Evolutionary conservation across 64 coral and sea anemone genomes (phyloP).

Genomic region (Pocillopora verrucosa): DNA sequence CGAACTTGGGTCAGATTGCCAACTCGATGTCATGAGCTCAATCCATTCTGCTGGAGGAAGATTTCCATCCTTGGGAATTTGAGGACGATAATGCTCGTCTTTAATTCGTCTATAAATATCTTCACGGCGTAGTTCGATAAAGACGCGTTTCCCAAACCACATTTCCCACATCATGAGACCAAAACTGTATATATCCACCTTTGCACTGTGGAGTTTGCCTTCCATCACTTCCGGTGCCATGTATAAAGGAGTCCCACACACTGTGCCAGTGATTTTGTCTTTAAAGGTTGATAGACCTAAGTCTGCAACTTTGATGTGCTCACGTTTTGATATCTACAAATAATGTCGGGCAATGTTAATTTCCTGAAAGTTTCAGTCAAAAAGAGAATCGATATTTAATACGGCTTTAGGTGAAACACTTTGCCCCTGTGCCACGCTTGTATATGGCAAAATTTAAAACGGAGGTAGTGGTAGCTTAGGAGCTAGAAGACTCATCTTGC

Average conservation of each 20-base stretch:
- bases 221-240: not conserved
- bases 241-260: not conserved
- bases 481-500: no score
- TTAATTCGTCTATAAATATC: not conserved
- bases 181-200: not conserved
- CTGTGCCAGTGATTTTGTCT: not conserved
- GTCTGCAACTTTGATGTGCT: not conserved
- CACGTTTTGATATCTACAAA: not conserved
- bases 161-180: not conserved
- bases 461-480: no score
- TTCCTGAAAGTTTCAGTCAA: no score
- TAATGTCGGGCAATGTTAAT: not conserved
- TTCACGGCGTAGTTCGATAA: not conserved
- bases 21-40: not conserved
- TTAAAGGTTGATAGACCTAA: not conserved
- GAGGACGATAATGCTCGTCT: not conserved
- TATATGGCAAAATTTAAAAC: no score
- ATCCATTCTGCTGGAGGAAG: not conserved
- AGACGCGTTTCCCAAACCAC: not conserved
- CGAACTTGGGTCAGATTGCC: not conserved
- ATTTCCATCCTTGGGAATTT: not conserved
- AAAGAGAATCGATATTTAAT: no score
- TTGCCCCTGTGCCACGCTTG: no score
- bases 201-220: not conserved
- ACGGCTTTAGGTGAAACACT: no score